Conservation (phyloP, 2,113 vertebrate species). For the Phalacrocorax carbo region DNA sequence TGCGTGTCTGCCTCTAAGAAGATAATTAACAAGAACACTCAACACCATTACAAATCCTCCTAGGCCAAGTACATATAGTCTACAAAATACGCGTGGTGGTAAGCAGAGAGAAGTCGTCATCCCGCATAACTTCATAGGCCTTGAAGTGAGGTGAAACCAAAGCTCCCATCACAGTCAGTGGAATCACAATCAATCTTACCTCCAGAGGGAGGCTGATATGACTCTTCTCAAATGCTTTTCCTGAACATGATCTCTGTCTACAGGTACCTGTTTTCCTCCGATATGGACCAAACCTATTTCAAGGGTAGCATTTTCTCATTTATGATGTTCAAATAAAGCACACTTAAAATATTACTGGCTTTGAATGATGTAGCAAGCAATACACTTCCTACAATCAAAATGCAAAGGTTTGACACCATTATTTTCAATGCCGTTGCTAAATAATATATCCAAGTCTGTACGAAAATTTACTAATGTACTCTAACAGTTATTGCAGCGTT, state of each 20-base stretch:
- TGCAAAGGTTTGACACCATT: not conserved
- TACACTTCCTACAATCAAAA: not conserved
- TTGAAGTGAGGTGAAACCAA: not conserved
- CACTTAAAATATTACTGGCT: not conserved
- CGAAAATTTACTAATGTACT: not conserved
- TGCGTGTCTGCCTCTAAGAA: not conserved
- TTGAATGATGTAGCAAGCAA: not conserved
- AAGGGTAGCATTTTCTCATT: not conserved
- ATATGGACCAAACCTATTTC: not conserved
- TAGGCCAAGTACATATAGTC: not conserved
- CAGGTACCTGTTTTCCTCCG: not conserved
- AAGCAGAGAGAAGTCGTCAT: not conserved
- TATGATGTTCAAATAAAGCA: not conserved
- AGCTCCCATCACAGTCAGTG: not conserved
- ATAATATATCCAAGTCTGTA: not conserved
- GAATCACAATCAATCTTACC: not conserved
- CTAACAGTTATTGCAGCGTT: not conserved
- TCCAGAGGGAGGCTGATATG: not conserved
- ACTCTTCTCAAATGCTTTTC: not conserved
- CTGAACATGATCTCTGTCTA: rapidly evolving
- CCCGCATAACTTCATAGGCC: not conserved
- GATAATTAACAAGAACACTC: not conserved
- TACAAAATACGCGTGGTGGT: rapidly evolving
- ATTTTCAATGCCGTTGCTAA: not conserved
- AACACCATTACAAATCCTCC: not conserved